phyloP scores from a whole-genome alignment of 2,113 vertebrate genomes.

The Cepphus grylle region DNA sequence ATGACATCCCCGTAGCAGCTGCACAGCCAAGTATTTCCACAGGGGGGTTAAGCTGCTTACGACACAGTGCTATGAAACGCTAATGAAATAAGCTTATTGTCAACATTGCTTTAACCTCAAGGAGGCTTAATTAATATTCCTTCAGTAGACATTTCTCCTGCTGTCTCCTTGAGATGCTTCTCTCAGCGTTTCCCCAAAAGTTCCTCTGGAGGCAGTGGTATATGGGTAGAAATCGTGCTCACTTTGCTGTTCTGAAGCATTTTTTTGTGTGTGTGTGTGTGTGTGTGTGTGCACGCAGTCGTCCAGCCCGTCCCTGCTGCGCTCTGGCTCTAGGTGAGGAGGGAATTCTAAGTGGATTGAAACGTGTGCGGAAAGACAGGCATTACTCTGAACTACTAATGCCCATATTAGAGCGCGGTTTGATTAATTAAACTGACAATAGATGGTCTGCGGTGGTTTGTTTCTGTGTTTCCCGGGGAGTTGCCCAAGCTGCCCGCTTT shows the following conservation, averaged over 20 bases:
- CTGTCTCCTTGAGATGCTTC: neutral
- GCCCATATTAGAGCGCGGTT: neutral
- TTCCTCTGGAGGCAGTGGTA: too few species aligned
- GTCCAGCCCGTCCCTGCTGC: too few species aligned
- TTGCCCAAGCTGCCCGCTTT: neutral
- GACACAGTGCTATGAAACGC: too few species aligned
- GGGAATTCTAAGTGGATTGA: neutral
- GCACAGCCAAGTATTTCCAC: neutral
- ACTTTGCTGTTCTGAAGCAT: too few species aligned
- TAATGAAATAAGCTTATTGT: neutral
- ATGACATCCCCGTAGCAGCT: neutral
- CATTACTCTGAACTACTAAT: fast-evolving
- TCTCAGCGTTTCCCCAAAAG: neutral
- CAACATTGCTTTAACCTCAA: neutral
- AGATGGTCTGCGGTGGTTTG: neutral
- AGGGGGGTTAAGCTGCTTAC: neutral
- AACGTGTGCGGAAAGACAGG: neutral
- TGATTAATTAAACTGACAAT: neutral
- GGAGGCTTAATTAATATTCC: neutral
- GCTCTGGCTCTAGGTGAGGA: neutral
- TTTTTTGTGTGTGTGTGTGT: neutral
- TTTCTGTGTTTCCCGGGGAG: neutral
- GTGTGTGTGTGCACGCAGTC: neutral
- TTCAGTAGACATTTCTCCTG: neutral
- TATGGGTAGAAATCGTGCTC: fast-evolving